Evolutionary conservation across 2,113 vertebrate genomes (phyloP), one percentile per base, ranked within the genome.

Genomic region (Oreotrochilus melanogaster): DNA sequence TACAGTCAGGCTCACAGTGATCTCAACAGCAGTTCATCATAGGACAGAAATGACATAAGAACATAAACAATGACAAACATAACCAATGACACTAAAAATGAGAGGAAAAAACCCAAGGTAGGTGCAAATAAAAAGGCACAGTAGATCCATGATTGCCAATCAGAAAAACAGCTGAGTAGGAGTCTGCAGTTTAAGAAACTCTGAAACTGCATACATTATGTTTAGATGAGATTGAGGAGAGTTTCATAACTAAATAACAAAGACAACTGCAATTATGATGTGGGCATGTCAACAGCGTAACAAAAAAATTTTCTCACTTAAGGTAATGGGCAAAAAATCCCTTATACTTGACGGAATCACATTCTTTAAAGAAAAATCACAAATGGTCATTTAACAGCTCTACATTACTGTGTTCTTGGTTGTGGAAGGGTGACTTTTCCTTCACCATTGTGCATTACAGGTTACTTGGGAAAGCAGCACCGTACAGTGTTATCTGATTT

Each of bases 161-260:
- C 93, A 96, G 90, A 81, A 93, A 96, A 94, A 92, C 94, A 96
- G 88, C 82, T 86, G 93, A 96, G 95, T 93, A 96, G 93, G 93
- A 95, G 96, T 96, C 83, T 7, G 27, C 90, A 60, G 92, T 92
- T 93, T 95, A 92, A 97, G 92, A 96, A 96, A 96, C 90, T 92
- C 89, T 91, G 94, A 96, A 96, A 89, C 95, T 95, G 94, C 94
- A 96, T 96, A 96, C 65, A 88, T 96, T 96, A 96, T 92, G 90
- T 93, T 86, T 92, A 88, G 94, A 94, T 95, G 79, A 97, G 88
- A 89, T 87, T 92, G 62, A 90, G 70, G 25, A 80, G 87, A 86
- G 93, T 96, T 94, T 96, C 95, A 61, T 93, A 96, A 97, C 93
- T 65, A 78, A 74, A 25, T 91, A 84, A 85, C 83, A 94, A 85